Evolutionary conservation across 2,888 invertebrate genomes (phyloP).

Genomic region (Dorcus parallelipipedus): DNA sequence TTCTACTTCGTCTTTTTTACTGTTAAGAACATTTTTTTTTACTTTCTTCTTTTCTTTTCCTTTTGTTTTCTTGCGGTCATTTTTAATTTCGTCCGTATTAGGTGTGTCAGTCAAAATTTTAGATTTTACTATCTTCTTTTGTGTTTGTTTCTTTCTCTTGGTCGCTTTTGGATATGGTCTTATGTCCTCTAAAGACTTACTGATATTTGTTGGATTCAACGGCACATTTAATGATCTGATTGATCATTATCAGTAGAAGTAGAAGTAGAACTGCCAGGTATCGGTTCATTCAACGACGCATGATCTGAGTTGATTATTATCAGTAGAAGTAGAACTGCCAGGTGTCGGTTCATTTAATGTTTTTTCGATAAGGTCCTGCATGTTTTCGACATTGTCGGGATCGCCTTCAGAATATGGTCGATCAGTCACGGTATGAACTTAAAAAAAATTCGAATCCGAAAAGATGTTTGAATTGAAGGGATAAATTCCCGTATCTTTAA

Average conservation of each 20-base stretch:
- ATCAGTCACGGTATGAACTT: neutral
- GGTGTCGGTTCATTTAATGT: neutral
- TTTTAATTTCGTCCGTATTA: neutral
- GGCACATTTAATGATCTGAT: neutral
- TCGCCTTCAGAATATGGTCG: neutral
- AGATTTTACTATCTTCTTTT: neutral
- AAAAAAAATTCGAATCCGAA: neutral
- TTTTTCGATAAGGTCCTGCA: too few relatives aligned
- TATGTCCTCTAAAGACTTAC: neutral
- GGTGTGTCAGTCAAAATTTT: neutral
- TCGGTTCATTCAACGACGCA: neutral
- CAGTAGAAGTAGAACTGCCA: neutral
- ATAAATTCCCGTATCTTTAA: neutral
- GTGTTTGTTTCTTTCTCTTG: neutral
- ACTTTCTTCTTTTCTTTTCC: neutral
- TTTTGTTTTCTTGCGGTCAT: neutral
- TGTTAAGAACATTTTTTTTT: neutral
- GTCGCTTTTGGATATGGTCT: neutral
- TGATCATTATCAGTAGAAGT: neutral
- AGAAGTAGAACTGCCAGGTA: neutral
- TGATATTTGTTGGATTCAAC: neutral
- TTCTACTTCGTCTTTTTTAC: too few relatives aligned
- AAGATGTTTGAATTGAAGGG: neutral
- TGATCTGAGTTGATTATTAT: neutral
- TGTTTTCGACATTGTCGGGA: neutral